phyloP scores from a whole-genome alignment of 1,140 invertebrate species.

The Lepidurus packardi region DNA sequence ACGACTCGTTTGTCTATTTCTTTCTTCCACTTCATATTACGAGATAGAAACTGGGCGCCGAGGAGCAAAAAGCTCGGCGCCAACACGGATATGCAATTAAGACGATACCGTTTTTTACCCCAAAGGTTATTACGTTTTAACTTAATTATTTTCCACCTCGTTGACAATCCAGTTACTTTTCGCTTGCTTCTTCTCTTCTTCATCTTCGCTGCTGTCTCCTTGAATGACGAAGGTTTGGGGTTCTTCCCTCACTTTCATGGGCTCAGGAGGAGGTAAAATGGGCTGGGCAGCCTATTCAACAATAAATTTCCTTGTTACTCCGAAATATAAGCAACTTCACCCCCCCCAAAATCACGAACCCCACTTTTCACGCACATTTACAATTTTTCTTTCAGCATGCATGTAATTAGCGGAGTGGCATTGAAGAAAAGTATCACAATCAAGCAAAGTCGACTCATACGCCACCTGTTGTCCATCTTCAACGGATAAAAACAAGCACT shows the following conservation, averaged over 20 bases:
- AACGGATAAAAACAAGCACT: neutral
- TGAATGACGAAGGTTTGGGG: neutral
- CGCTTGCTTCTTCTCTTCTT: slow-evolving; percentile 16
- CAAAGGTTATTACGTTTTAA: too few species aligned
- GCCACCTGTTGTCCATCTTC: neutral
- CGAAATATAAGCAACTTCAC: neutral
- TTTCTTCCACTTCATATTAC: slow-evolving; percentile 7
- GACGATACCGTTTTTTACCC: neutral
- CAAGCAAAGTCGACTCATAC: neutral
- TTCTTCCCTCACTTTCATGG: neutral
- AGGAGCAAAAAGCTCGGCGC: neutral
- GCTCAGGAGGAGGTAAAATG: neutral
- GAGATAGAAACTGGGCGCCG: neutral
- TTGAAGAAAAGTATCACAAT: neutral
- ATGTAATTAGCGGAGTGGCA: too few species aligned
- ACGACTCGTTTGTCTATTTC: slow-evolving; percentile 23
- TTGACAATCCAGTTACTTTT: slow-evolving; percentile 28
- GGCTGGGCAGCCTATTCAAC: neutral
- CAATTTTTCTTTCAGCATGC: too few species aligned
- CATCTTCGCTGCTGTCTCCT: neutral
- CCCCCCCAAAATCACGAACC: neutral
- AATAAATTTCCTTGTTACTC: neutral
- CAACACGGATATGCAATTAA: neutral
- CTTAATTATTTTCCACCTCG: slow-evolving; percentile 22
- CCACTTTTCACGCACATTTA: too few species aligned